Conservation (phyloP, 2,797 vertebrate genomes). For the Fringilla coelebs region DNA sequence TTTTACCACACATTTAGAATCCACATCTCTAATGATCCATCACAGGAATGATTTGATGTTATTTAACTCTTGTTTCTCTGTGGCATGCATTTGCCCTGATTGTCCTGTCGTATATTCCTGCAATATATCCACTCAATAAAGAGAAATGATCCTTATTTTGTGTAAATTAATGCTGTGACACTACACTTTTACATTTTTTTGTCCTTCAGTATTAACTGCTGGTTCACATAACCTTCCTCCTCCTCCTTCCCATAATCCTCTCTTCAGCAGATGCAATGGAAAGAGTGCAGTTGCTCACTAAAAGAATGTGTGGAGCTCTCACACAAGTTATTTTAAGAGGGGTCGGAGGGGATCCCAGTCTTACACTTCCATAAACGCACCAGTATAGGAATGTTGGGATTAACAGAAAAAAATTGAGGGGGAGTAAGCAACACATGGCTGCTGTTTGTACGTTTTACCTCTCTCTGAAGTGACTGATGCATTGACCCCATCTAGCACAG, state of each 20-base stretch:
- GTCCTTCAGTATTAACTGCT: constrained; percentile 43
- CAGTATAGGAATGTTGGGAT: not conserved
- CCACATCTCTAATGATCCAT: constrained; percentile 69
- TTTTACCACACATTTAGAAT: constrained; percentile 56
- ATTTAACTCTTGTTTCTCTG: constrained; percentile 63
- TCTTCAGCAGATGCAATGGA: constrained; percentile 45
- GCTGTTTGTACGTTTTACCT: not conserved
- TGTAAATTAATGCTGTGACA: constrained; percentile 20
- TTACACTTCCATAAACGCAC: not conserved
- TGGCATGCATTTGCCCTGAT: not conserved
- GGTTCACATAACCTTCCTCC: constrained; percentile 1
- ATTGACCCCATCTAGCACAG: not conserved
- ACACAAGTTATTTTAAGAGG: not conserved
- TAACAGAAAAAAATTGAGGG: not conserved
- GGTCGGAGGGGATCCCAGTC: not conserved
- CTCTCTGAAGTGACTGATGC: not conserved
- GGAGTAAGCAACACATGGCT: not conserved
- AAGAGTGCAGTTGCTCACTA: constrained; percentile 44
- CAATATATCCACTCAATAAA: constrained; percentile 4
- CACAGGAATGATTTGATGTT: constrained; percentile 66
- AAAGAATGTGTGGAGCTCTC: not conserved
- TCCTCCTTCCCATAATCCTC: constrained; percentile 13
- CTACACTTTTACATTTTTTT: constrained; percentile 3
- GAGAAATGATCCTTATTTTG: constrained; percentile 49
- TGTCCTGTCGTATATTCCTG: not conserved